Conservation (phyloP, 2,888 invertebrate genomes). For the Amiota mariae region DNA sequence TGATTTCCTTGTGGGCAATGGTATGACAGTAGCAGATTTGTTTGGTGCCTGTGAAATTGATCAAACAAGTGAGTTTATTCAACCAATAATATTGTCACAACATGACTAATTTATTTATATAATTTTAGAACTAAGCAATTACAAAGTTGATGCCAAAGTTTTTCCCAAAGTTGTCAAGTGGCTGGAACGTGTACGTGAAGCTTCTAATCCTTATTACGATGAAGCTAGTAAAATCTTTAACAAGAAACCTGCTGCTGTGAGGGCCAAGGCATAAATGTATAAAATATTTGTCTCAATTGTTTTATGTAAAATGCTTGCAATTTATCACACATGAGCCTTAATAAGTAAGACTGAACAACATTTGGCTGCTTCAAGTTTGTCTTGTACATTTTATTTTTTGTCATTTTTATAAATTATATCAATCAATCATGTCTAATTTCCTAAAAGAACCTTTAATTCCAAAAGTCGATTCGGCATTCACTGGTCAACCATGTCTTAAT, state of each 20-base stretch:
- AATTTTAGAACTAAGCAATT: conserved; percentile 79
- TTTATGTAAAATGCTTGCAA: not conserved
- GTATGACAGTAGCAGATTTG: conserved; percentile 82
- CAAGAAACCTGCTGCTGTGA: conserved; percentile 70
- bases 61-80: conserved; percentile 55
- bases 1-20: conserved; percentile 76
- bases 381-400: conserved; percentile 7
- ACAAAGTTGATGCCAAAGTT: conserved; percentile 76
- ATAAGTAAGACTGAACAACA: conserved; percentile 9
- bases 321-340: no score
- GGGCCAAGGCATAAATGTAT: conserved; percentile 37
- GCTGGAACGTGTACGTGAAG: conserved; percentile 78
- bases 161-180: conserved; percentile 78
- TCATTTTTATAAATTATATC: conserved; percentile 14
- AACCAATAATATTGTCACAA: no score
- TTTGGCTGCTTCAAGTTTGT: conserved; percentile 4
- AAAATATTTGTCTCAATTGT: not conserved
- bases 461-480: conserved; percentile 67
- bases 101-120: not conserved
- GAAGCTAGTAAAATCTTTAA: conserved; percentile 77
- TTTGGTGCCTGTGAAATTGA: conserved; percentile 82
- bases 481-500: conserved; percentile 63
- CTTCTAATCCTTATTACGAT: conserved; percentile 78
- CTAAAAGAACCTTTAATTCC: conserved; percentile 72
- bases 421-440: conserved; percentile 69